Percentiles rank a stretch among this genome's conserved stretches.
Evolutionary conservation across 2,797 vertebrate genomes (phyloP).

Genomic region (Argya squamiceps): DNA sequence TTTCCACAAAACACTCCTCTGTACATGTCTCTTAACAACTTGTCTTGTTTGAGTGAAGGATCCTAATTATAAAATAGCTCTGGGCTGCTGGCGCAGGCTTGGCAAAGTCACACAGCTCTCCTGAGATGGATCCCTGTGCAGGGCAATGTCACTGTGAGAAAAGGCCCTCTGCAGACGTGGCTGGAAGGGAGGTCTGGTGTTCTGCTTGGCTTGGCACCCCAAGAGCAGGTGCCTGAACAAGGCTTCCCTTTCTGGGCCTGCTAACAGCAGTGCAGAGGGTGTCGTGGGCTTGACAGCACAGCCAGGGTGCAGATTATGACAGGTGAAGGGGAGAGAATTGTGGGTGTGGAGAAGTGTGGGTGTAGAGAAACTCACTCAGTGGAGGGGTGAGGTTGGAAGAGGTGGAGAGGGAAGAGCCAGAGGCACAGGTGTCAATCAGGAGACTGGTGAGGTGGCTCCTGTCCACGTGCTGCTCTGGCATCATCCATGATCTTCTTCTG

Average conservation of each 20-base stretch:
- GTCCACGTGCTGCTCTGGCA: background rate
- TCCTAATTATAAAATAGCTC: background rate
- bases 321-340: background rate
- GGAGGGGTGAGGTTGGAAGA: background rate
- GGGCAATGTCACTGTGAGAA: background rate
- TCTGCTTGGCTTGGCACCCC: background rate
- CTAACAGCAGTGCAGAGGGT: background rate
- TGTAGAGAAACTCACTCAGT: slow-evolving; percentile 20
- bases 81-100: background rate
- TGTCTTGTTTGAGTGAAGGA: background rate
- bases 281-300: background rate
- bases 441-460: background rate
- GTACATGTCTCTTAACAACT: background rate
- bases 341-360: slow-evolving; percentile 33
- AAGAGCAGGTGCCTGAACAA: background rate
- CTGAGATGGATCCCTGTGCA: background rate
- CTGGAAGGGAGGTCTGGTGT: background rate
- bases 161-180: background rate
- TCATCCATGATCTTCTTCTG: background rate
- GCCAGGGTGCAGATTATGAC: background rate
- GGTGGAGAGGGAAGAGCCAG: background rate
- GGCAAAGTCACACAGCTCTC: background rate
- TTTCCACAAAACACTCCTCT: background rate
- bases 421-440: background rate
- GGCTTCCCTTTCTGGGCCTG: background rate